Base-by-base conservation (phyloP, 1,140 invertebrate species). In the Copidosoma floridanum region DNA sequence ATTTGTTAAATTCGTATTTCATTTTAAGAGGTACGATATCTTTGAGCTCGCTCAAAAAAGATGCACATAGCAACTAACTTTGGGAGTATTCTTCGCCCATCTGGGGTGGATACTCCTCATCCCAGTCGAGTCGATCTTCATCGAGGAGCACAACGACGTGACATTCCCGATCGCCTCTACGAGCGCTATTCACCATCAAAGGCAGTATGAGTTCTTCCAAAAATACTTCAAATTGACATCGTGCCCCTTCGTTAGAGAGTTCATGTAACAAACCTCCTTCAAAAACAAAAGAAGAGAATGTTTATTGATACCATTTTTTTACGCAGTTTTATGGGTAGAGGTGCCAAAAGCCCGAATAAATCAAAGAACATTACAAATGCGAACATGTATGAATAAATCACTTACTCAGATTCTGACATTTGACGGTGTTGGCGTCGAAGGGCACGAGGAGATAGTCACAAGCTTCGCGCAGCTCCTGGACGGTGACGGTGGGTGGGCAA, bases 31-130 rank as follows among this genome's bases (percentile, higher is more conserved):
- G n/a, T n/a, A n/a, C n/a, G n/a, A n/a, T n/a, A n/a, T n/a, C 21
- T 32, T n/a, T 14, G 6, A 27, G 26, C 26, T 51, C 21, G 6
- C 35, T 43, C 16, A 43, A 43, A 29, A 51, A 27, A 32, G 16
- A 29, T 27, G 35, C 47, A 24, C 20, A 44, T 2, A 4, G 16
- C 8, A 40, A 77, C 81, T 82, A 78, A 89, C 91, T 98, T 82
- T 98, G 95, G 46, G 93, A 94, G 80, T 97, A 95, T 82, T 98
- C 97, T 78, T 99, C 96, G 23, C 96, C 96, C 92, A 97, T 98
- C 82, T 97, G 95, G 0, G 97, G 97, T 0, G 97, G 97, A 80
- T 97, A 98, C 72, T 99, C 93, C 71, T 96, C 92, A 78, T 99
- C 96, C 97, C 97, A 99, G 70, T 99, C 97, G 16, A 99, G 94